Evolutionary conservation across 30 jellyfish, hydroid and myxozoan species (phyloP).

Genomic region (Cassiopea xamachana): DNA sequence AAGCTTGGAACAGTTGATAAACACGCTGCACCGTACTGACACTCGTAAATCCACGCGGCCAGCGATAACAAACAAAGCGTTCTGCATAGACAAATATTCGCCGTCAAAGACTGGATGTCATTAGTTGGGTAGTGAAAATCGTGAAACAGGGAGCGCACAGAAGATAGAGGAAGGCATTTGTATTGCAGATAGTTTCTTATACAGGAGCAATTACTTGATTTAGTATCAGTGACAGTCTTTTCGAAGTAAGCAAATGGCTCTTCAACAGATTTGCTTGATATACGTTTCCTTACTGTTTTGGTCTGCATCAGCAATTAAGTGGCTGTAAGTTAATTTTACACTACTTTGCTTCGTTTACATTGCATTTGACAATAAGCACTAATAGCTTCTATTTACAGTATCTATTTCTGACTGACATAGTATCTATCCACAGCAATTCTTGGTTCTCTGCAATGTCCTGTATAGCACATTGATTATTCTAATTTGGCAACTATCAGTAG

Average conservation of each 20-base stretch:
- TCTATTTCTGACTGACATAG: background rate
- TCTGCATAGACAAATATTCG: background rate
- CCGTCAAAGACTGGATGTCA: background rate
- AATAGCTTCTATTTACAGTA: background rate
- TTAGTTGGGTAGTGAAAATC: background rate
- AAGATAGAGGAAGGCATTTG: background rate
- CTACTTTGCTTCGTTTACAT: background rate
- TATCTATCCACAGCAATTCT: too few relatives aligned
- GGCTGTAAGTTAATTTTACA: slow-evolving; percentile 25
- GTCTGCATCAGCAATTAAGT: slow-evolving; percentile 30
- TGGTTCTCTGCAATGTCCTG: too few relatives aligned
- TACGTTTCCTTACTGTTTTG: slow-evolving; percentile 1
- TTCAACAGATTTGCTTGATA: background rate
- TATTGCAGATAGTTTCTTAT: background rate
- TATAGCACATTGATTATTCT: too few relatives aligned
- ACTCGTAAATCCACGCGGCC: background rate
- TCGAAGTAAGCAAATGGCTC: background rate
- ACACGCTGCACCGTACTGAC: background rate
- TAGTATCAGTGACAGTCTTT: background rate
- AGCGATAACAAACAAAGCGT: background rate
- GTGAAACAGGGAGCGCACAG: background rate
- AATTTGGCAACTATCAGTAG: too few relatives aligned
- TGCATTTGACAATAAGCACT: background rate
- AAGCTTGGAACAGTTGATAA: background rate
- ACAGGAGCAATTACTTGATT: background rate